Evolutionary conservation across 1,140 invertebrate species (phyloP), one percentile per base, ranked within the genome.

Genomic region (Drosophila bipectinata): DNA sequence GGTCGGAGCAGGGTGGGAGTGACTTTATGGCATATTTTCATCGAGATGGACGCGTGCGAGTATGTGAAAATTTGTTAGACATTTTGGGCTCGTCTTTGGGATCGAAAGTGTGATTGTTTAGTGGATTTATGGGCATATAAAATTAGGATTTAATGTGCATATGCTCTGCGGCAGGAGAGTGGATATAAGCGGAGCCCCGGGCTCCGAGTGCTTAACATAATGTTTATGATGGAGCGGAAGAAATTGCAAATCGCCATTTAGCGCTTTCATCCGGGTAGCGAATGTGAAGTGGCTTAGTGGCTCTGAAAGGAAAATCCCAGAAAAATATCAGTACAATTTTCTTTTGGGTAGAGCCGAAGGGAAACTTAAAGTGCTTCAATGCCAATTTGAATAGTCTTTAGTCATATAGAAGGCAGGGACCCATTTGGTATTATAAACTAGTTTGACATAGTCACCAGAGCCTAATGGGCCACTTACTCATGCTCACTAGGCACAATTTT

Each of bases 71-170:
- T 82, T 85, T 80, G 81, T 87, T 74, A 81, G 78, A 87, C 72
- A 87, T 82, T 81, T 81, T 63, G 64, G 34, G 75, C 80, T 67
- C 76, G 69, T 78, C 66, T 52, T 37, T 30, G 61, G 73, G 72
- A 68, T 68, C 76, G 72, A 76, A 75, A 69, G 83, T 85, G 82
- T 85, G 82, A 85, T 85, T 85, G 82, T 85, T 85, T 85, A 85
- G 82, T 82, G 83, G 78, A 85, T 85, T 85, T 85, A 85, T 85
- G 82, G 83, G 78, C 78, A 85, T 73, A 85, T 82, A 79, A 87
- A 87, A 85, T 85, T 87, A 88, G 82, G 82, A 85, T 85, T 87
- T 85, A 85, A 85, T 85, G 82, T 81, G 82, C 82, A 87, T 88
- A 87, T 87, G 78, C 73, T 80, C 78, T 75, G 64, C 64, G 77